phyloP scores from a whole-genome alignment of 2,888 invertebrate genomes.

The Teleiodes luculella region DNA sequence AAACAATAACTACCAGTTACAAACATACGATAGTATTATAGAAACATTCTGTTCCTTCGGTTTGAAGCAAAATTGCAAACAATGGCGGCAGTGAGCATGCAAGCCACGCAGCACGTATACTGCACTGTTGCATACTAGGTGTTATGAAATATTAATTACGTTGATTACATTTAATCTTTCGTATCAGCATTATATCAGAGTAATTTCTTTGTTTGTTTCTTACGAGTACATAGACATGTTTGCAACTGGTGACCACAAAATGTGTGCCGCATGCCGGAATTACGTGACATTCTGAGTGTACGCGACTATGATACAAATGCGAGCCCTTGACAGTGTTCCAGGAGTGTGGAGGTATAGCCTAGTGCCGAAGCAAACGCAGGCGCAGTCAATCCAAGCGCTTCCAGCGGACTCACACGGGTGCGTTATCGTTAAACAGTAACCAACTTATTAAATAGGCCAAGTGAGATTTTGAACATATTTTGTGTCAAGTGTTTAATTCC shows the following conservation, averaged over 20 bases:
- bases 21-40: too few relatives aligned
- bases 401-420: slow-evolving; percentile 4
- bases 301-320: slow-evolving; percentile 58
- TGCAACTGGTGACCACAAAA: not conserved
- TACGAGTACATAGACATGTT: too few relatives aligned
- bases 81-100: too few relatives aligned
- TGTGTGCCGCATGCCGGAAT: not conserved
- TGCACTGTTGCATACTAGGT: not conserved
- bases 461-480: too few relatives aligned
- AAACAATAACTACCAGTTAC: too few relatives aligned
- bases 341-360: slow-evolving; percentile 43
- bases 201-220: too few relatives aligned
- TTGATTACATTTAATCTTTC: not conserved
- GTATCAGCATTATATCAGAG: too few relatives aligned
- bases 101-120: too few relatives aligned
- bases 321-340: slow-evolving; percentile 56
- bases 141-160: not conserved
- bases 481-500: too few relatives aligned
- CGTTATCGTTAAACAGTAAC: not conserved
- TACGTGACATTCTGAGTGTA: slow-evolving; percentile 12
- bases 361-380: slow-evolving; percentile 52
- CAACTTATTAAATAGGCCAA: not conserved
- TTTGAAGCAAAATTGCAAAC: too few relatives aligned
- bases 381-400: not conserved
- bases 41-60: too few relatives aligned